These are phyloP conservation scores for Murina feae DNA, from an alignment of 2,113 vertebrate species.

Conservation along the genomic window DNA sequence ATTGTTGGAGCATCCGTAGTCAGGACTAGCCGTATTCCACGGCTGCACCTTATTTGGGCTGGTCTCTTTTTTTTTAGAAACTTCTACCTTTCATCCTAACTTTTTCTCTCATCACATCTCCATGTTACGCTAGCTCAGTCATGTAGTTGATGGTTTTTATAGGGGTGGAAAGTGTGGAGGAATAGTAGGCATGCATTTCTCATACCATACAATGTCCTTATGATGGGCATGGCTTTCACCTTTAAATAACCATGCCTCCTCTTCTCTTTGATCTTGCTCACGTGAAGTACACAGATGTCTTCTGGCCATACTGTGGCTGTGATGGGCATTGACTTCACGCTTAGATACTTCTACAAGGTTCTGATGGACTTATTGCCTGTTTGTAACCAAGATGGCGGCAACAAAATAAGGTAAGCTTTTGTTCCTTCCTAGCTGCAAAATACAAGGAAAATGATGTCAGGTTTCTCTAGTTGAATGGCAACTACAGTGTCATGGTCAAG, in stretches of 20 bases:
- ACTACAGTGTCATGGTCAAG: neutral
- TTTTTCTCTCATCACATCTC: neutral
- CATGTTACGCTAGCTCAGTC: neutral
- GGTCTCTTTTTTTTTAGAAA: neutral
- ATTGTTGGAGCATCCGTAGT: neutral
- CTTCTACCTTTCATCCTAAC: neutral
- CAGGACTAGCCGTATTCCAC: neutral
- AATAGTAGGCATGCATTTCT: neutral
- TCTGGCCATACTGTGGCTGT: slow-evolving; percentile 93
- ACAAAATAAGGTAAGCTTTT: slow-evolving; percentile 91
- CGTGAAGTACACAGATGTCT: slow-evolving; percentile 87
- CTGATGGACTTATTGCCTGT: slow-evolving; percentile 95
- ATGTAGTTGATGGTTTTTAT: neutral
- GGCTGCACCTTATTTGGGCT: neutral
- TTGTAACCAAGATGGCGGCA: slow-evolving; percentile 96
- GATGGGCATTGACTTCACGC: slow-evolving; percentile 98
- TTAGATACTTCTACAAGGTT: slow-evolving; percentile 98
- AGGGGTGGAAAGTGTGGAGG: neutral
- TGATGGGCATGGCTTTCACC: neutral
- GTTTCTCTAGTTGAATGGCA: neutral
- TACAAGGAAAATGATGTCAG: neutral
- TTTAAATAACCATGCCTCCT: neutral
- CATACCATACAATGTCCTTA: neutral
- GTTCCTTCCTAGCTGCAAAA: neutral
- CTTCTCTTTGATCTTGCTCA: neutral